These are phyloP conservation scores for Oxygymnocypris stewartii DNA, from an alignment of 2,113 vertebrate species.

Conservation along the genomic window DNA sequence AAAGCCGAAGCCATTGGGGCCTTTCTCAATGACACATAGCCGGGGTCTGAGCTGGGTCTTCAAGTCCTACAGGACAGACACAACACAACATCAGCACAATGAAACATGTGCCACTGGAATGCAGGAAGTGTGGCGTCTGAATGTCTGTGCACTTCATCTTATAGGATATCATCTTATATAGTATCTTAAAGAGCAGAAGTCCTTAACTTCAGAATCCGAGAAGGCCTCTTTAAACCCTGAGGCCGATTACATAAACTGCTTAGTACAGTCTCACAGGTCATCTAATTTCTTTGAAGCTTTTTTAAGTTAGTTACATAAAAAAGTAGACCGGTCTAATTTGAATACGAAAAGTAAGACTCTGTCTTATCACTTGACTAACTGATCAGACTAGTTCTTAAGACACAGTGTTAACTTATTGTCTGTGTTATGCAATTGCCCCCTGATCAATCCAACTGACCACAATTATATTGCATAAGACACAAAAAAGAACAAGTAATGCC, in stretches of 20 bases:
- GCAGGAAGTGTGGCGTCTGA: neutral
- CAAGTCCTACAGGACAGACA: constrained; percentile 27
- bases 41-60: constrained; percentile 79
- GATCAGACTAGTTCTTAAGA: neutral
- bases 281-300: neutral
- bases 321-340: neutral
- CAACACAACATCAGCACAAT: neutral
- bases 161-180: neutral
- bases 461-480: neutral
- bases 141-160: constrained; percentile 7
- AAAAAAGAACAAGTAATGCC: neutral
- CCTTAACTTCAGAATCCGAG: neutral
- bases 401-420: neutral
- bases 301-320: neutral
- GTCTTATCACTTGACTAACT: neutral
- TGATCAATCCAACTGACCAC: neutral
- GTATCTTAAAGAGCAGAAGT: neutral
- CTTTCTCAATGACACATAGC: constrained; percentile 87
- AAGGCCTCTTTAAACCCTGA: neutral
- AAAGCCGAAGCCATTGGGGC: constrained; percentile 89
- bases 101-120: constrained; percentile 3
- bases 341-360: neutral
- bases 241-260: neutral
- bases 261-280: neutral
- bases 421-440: neutral